Conservation (phyloP, 2,888 invertebrate species). For the Timandra comae region DNA sequence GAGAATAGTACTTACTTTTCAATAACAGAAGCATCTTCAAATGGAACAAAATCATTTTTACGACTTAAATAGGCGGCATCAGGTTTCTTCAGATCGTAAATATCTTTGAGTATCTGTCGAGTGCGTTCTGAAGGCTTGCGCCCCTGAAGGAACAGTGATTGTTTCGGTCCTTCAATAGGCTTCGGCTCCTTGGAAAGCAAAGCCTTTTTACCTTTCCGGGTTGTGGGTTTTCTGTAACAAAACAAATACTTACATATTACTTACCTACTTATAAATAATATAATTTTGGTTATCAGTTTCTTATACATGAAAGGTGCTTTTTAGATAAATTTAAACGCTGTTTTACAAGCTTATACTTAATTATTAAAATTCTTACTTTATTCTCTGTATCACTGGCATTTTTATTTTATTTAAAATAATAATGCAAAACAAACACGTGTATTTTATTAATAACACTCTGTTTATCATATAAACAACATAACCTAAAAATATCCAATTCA, state of each 20-base stretch:
- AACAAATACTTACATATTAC: no score
- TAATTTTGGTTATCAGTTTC: no score
- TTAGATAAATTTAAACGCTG: no score
- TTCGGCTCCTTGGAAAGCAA: slow-evolving; percentile 90
- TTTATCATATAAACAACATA: no score
- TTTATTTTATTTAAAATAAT: slow-evolving; percentile 1
- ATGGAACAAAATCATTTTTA: slow-evolving; percentile 93
- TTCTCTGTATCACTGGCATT: slow-evolving; percentile 62
- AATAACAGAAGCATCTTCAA: slow-evolving; percentile 91
- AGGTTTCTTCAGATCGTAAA: slow-evolving; percentile 92
- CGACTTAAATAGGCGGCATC: slow-evolving; percentile 84
- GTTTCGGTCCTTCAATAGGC: slow-evolving; percentile 91
- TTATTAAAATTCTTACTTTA: slow-evolving; percentile 41
- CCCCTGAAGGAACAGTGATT: slow-evolving; percentile 89
- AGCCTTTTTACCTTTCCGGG: slow-evolving; percentile 90
- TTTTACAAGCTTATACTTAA: not conserved
- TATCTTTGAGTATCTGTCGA: slow-evolving; percentile 86
- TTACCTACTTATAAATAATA: not conserved
- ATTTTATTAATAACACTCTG: no score
- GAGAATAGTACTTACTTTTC: slow-evolving; percentile 84
- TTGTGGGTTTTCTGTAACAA: slow-evolving; percentile 88
- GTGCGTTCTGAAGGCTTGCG: slow-evolving; percentile 85
- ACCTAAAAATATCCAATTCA: no score
- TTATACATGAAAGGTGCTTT: no score
- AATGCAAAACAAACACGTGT: no score